Base-by-base conservation (phyloP, 2,113 vertebrate species). In the Lycaon pictus region DNA sequence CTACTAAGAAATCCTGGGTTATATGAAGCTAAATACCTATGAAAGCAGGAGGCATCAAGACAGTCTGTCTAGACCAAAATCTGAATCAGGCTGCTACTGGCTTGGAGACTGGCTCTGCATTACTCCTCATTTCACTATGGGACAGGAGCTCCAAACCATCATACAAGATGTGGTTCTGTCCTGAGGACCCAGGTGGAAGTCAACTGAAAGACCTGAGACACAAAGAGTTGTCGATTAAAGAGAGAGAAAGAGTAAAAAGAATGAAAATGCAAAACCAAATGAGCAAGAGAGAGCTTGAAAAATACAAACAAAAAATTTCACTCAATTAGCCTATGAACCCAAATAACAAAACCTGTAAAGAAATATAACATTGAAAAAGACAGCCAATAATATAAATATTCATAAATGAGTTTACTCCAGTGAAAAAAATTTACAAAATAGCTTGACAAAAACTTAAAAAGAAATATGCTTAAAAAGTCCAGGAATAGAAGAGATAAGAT, bases 381-480 rank as follows among this genome's bases (percentile, higher is more conserved):
- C 2, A 77, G 35, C 15, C 22, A 91, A 35, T 83, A 58, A 48
- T n/a, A 82, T 35, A 81, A 85, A 63, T 92, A 76, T 95, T 76
- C 88, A 83, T 23, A 94, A 81, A 27, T 37, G 22, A 93, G 13
- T 79, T 89, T 16, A 53, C 2, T n/a, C 15, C 55, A n/a, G 35
- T 19, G 11, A 95, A 86, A 85, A 43, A 71, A 88, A 60, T 84
- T 94, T 92, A 91, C 48, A 93, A 96, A 87, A 90, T 20, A 83
- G 16, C n/a, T 93, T 90, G n/a, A 71, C 69, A 94, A 85, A 71
- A 37, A 79, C 12, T 87, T 93, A 25, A 62, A 95, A 88, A 85
- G 11, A 92, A 74, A 23, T 56, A 29, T 15, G 9, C 51, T 85
- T 76, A 63, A 80, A 92, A 92, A 29, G 22, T 71, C 86, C 79